Evolutionary conservation across 2,797 vertebrate genomes (phyloP).

Genomic region (Crossoptilon crossoptilon): DNA sequence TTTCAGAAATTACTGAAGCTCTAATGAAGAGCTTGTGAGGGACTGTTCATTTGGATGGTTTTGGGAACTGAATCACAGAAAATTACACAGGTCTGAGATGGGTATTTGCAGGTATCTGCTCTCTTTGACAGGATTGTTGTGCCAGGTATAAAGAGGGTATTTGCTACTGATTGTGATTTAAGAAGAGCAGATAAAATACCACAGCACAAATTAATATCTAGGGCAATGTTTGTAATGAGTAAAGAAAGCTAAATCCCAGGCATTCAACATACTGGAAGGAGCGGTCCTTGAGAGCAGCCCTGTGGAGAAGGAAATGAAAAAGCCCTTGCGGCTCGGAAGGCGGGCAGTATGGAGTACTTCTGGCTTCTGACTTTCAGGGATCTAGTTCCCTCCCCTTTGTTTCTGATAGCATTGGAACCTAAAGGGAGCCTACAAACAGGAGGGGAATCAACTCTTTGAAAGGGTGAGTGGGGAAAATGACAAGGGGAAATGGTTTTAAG

Average conservation of each 20-base stretch:
- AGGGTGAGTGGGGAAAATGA: no score
- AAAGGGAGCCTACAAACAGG: no score
- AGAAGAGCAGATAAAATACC: background rate
- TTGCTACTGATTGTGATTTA: constrained; percentile 28
- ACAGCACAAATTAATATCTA: constrained; percentile 11
- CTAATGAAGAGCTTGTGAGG: background rate
- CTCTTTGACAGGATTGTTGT: constrained; percentile 4
- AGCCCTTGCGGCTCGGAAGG: no score
- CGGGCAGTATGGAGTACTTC: no score
- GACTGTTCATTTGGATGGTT: background rate
- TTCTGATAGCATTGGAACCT: no score
- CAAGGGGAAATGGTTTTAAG: no score
- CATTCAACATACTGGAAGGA: background rate
- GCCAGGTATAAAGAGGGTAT: background rate
- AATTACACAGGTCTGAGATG: background rate
- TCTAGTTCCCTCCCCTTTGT: no score
- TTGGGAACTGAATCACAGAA: constrained; percentile 6
- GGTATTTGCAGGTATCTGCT: background rate
- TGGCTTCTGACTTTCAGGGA: no score
- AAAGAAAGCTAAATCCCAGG: background rate
- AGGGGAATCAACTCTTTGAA: no score
- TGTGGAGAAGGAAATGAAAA: no score
- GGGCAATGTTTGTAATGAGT: background rate
- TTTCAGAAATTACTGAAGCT: background rate
- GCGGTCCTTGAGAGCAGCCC: no score